Evolutionary conservation across 2,797 vertebrate species (phyloP), one percentile per base, ranked within the genome.

Genomic region (Gadopsis bispinosus): DNA sequence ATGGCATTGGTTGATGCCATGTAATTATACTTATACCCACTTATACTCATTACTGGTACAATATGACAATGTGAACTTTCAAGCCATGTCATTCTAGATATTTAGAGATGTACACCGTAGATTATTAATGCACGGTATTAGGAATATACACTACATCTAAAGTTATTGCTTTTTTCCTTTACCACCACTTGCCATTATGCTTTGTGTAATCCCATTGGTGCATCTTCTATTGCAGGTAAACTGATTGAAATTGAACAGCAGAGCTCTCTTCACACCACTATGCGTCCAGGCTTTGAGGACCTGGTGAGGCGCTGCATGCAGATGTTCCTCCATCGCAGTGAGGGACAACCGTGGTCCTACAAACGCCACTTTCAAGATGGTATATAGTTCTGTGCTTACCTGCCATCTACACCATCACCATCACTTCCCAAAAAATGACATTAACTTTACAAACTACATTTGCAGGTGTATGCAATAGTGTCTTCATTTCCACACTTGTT

Each of bases 301-400:
- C 95, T 95, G 68, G 97, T 99, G 79, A 96, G 97, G 67, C 96
- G 98, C 22, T 99, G 98, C 90, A 97, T 99, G 92, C 98, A 99
- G 92, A 97, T 97, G 92, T 99, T 99, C 88, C 95, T 99, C 31
- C 91, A 98, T 88, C 96, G 96, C 80, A 98, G 96, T 17, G 98
- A 99, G 20, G 97, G 97, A 16, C 98, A 99, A 77, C 94, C 96
- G 0, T 99, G 97, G 98, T 98, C 97, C 53, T 97, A 96, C 89
- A 99, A 98, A 88, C 96, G 96, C 26, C 98, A 99, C 91, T 99
- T 97, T 91, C 97, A 99, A 67, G 98, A 99, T 83, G 98, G 98
- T 99, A 89, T 75, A 87, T 75, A 19, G 47, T 22, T 19, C 4
- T 45, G 5, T 20, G 3, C 2, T 4, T 61, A 4, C 1, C 47